A percentile compares a stretch with the other conserved stretches of the same genome.
phyloP scores from a whole-genome alignment of 1,140 invertebrate species.

The Ruditapes philippinarum region DNA sequence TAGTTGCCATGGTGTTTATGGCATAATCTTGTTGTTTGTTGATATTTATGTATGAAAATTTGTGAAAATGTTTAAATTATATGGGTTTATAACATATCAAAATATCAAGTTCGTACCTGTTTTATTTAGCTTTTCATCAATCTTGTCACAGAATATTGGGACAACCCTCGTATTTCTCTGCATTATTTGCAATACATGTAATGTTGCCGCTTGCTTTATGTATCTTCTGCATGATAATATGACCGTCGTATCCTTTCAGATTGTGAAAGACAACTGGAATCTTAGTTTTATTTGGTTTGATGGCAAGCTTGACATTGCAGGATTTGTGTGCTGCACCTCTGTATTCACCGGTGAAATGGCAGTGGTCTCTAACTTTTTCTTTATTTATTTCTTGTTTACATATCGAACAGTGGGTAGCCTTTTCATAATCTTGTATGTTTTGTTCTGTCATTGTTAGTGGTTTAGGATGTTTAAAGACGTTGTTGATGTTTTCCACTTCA shows the following conservation, averaged over 20 bases:
- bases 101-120: too few species aligned
- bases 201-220: not conserved
- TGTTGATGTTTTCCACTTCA: slow-evolving; percentile 43
- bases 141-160: too few species aligned
- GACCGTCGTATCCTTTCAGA: slow-evolving; percentile 40
- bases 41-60: too few species aligned
- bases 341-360: slow-evolving; percentile 58
- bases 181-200: not conserved
- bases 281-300: not conserved
- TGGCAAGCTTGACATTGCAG: slow-evolving; percentile 52
- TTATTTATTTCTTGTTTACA: slow-evolving; percentile 18
- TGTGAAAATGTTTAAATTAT: too few species aligned
- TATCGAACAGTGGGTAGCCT: slow-evolving; percentile 56
- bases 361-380: slow-evolving; percentile 52
- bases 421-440: slow-evolving; percentile 33
- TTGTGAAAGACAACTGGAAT: slow-evolving; percentile 46
- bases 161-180: too few species aligned
- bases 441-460: slow-evolving; percentile 43
- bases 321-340: slow-evolving; percentile 49
- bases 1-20: too few species aligned
- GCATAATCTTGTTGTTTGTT: too few species aligned
- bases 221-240: not conserved
- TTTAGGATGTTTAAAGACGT: slow-evolving; percentile 5
- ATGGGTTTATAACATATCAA: too few species aligned
- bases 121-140: too few species aligned